Percentiles rank a stretch among this genome's conserved stretches.
These are phyloP conservation scores for Synodontis membranacea DNA, from an alignment of 2,113 vertebrate species.

Conservation along the genomic window DNA sequence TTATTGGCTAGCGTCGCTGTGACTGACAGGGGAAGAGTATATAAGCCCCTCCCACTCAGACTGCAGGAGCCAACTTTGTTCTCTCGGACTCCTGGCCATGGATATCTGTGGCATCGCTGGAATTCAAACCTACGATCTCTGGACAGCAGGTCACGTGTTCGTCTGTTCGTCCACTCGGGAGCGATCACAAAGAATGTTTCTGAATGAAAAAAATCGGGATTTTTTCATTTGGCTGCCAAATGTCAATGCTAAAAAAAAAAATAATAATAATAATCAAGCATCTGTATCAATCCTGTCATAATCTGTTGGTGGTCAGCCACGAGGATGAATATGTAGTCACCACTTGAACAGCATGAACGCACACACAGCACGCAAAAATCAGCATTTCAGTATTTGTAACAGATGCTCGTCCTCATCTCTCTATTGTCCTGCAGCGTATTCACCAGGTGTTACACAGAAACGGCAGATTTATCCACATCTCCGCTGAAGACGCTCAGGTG, in stretches of 20 bases:
- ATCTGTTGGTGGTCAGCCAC: not conserved
- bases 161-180: not conserved
- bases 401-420: not conserved
- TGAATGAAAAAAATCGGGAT: too few species aligned
- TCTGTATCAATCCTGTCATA: not conserved
- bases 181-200: not conserved
- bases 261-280: too few species aligned
- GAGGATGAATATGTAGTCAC: not conserved
- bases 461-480: not conserved
- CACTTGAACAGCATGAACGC: not conserved
- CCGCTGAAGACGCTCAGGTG: not conserved
- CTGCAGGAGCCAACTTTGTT: too few species aligned
- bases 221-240: too few species aligned
- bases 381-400: constrained; percentile 7
- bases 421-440: not conserved
- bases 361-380: not conserved
- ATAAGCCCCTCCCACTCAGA: too few species aligned
- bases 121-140: not conserved
- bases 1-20: too few species aligned
- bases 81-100: too few species aligned
- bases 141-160: not conserved
- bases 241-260: too few species aligned
- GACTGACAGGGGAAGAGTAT: too few species aligned
- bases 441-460: not conserved
- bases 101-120: too few species aligned